Base-by-base conservation (phyloP, 2,113 vertebrate species). In the Dissostichus mawsoni region DNA sequence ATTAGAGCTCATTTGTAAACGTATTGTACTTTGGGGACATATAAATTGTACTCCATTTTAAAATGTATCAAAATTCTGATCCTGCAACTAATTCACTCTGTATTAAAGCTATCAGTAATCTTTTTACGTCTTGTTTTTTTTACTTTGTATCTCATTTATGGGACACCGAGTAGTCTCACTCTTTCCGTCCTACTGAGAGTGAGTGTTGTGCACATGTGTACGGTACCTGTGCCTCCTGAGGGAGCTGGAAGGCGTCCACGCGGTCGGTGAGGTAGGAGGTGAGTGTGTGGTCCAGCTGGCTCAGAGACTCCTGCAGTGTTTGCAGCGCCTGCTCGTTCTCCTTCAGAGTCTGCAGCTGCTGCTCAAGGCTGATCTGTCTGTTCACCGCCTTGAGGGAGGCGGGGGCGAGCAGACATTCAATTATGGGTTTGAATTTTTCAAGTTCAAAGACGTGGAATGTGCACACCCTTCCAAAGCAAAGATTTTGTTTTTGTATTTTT, bases 231-330 rank as follows among this genome's bases (percentile, higher is more conserved):
- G 98, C 98, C 82, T 99, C 98, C 84, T 97, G 96, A 0, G 98
- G 97, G 52, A 98, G 95, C 84, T 98, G 97, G 86, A 98, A 96
- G 65, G 97, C 98, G 51, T 99, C 98, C 18, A 99, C 71, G 59
- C 97, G 96, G n/a, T 99, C 97, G 0, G 98, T 99, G 89, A 99
- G 93, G 89, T 99, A 99, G 0, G 96, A 96, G 0, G 97, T 98
- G 53, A 99, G 96, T 0, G 95, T 97, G 80, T 96, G 96, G 83
- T 99, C 98, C 87, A 99, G 93, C 75, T 97, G 96, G 16, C 76
- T 91, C 65, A 99, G 94, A 58, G 95, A 96, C 77, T 98, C 97
- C 77, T 98, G 97, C 80, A 99, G 92, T 17, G 95, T 91, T 17
- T 98, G 96, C 36, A 99, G 92, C 58, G 94, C 94, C 85, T 96